A percentile compares a stretch with the other conserved stretches of the same genome.
Conservation (phyloP, 2,888 invertebrate species). For the Mamestra brassicae region DNA sequence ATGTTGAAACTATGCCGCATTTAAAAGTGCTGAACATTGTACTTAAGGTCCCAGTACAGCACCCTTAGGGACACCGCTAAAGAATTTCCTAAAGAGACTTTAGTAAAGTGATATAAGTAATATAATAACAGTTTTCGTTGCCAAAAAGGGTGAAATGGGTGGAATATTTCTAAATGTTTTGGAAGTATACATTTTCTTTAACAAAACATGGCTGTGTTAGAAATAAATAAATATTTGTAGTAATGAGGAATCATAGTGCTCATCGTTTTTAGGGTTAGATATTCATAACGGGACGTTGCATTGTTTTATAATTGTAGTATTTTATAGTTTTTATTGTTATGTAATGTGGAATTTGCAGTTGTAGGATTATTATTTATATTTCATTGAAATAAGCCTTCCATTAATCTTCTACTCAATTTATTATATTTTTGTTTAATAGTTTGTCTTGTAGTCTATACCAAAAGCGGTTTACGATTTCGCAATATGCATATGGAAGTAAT, state of each 20-base stretch:
- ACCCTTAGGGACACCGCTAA: constrained; percentile 31
- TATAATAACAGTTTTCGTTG: constrained; percentile 30
- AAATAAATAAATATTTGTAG: constrained; percentile 62
- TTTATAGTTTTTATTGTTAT: not conserved
- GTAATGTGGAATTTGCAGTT: not conserved
- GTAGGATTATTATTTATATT: not conserved
- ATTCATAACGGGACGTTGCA: not conserved
- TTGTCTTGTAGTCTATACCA: not conserved
- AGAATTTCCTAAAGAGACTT: constrained; percentile 34
- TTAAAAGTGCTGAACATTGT: constrained; percentile 3
- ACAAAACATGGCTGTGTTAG: constrained; percentile 82
- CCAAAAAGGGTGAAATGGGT: constrained; percentile 36
- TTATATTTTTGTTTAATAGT: not conserved
- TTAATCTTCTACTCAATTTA: not conserved
- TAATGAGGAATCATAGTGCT: constrained; percentile 37
- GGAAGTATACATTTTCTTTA: constrained; percentile 52
- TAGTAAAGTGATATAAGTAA: constrained; percentile 35
- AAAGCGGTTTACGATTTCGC: not conserved
- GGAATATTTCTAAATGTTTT: constrained; percentile 55
- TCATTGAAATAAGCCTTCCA: not conserved
- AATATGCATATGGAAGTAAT: not conserved
- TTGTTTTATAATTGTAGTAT: constrained; percentile 15
- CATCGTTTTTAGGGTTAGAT: constrained; percentile 38
- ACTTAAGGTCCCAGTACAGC: constrained; percentile 28
- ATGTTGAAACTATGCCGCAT: constrained; percentile 15